A percentile compares a stretch with the other conserved stretches of the same genome.
Conservation (phyloP, 2,888 invertebrate species). For the Archaeoteleia sp. region DNA sequence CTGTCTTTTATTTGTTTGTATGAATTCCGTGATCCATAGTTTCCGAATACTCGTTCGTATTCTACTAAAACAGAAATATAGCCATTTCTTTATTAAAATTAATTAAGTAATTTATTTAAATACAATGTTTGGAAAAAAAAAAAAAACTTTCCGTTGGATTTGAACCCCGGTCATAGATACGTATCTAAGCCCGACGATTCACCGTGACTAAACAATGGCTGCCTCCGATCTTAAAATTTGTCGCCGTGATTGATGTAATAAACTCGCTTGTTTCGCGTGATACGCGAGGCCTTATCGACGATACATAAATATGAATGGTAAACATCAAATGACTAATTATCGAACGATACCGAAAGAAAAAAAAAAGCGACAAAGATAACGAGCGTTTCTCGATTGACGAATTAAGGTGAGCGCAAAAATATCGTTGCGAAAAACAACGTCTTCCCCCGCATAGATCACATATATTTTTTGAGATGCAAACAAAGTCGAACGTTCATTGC, state of each 20-base stretch:
- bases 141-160: too few species aligned
- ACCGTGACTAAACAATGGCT: too few species aligned
- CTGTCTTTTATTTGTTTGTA: conserved; percentile 22
- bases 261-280: conserved; percentile 3
- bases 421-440: conserved; percentile 4
- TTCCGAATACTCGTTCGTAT: conserved; percentile 10
- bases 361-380: conserved; percentile 10
- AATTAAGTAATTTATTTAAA: too few species aligned
- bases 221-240: background rate
- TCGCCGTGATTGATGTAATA: background rate
- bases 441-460: too few species aligned
- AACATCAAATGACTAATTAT: conserved; percentile 28
- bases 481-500: too few species aligned
- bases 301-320: conserved; percentile 24
- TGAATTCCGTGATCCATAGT: conserved; percentile 16
- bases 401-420: conserved; percentile 20
- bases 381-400: conserved; percentile 23
- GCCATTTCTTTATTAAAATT: too few species aligned
- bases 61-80: conserved; percentile 20
- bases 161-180: too few species aligned
- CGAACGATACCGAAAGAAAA: conserved; percentile 20
- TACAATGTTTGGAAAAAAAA: too few species aligned
- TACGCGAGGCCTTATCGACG: background rate
- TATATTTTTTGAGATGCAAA: too few species aligned
- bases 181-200: too few species aligned